phyloP scores from a whole-genome alignment of 2,888 invertebrate species.

The Pyrrhia umbra region DNA sequence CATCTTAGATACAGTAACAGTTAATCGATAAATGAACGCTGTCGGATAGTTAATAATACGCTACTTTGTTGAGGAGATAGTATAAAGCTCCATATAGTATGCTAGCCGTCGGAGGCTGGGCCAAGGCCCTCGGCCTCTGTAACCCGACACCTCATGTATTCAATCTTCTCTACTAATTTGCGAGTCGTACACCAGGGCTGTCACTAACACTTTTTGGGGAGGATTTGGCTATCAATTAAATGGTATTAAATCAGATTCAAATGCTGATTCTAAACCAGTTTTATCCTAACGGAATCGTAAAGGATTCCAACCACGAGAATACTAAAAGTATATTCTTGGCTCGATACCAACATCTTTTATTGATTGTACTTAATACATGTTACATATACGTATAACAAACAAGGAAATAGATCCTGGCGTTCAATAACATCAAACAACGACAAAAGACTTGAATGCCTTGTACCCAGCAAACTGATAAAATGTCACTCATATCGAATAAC shows the following conservation, averaged over 20 bases:
- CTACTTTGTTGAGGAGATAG: constrained; percentile 54
- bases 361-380: neutral
- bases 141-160: constrained; percentile 86
- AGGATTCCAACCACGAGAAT: neutral
- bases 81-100: constrained; percentile 53
- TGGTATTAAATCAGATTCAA: neutral
- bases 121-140: constrained; percentile 78
- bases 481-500: constrained; percentile 23
- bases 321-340: constrained; percentile 1
- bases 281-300: neutral
- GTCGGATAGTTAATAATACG: constrained; percentile 52
- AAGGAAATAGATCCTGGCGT: constrained; percentile 27
- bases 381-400: constrained; percentile 10
- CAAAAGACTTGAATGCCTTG: constrained; percentile 21
- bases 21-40: constrained; percentile 55
- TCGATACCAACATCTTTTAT: neutral
- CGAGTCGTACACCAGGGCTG: constrained; percentile 76
- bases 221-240: neutral
- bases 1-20: constrained; percentile 49
- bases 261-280: neutral
- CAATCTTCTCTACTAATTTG: constrained; percentile 86
- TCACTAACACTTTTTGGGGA: constrained; percentile 17
- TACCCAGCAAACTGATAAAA: constrained; percentile 42
- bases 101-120: constrained; percentile 69
- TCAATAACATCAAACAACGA: constrained; percentile 34